A percentile compares a stretch with the other conserved stretches of the same genome.
These are phyloP conservation scores for Tokudaia tokunoshimensis DNA, from an alignment of 2,797 vertebrate species.

Conservation along the genomic window DNA sequence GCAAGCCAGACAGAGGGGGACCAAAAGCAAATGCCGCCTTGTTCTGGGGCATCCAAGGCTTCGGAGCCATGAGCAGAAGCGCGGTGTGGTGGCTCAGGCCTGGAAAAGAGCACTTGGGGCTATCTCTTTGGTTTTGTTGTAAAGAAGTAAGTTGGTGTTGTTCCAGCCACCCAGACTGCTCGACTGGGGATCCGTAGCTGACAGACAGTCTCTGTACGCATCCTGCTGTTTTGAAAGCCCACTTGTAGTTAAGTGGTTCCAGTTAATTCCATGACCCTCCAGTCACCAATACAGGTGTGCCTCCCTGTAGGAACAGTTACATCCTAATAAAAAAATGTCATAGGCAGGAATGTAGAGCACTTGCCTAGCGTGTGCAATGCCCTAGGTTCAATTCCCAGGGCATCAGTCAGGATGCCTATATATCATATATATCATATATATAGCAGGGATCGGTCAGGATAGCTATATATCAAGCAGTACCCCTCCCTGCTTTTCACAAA, in stretches of 20 bases:
- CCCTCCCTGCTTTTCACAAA: background rate
- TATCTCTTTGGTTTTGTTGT: background rate
- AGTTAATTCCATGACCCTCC: background rate
- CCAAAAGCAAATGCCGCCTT: background rate
- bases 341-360: background rate
- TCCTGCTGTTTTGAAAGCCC: background rate
- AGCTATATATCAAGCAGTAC: background rate
- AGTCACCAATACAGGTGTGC: background rate
- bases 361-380: background rate
- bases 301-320: background rate
- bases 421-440: too few relatives aligned
- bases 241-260: background rate
- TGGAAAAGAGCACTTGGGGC: background rate
- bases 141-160: background rate
- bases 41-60: background rate
- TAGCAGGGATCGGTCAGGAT: too few relatives aligned
- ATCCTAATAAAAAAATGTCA: background rate
- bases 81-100: background rate
- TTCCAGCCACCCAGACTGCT: background rate
- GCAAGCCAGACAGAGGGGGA: background rate
- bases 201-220: background rate
- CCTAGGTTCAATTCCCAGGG: background rate
- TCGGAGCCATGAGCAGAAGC: background rate
- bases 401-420: too few relatives aligned
- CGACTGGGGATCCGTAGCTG: background rate